Conservation (phyloP, 1,140 invertebrate genomes). For the Uloborus diversus region DNA sequence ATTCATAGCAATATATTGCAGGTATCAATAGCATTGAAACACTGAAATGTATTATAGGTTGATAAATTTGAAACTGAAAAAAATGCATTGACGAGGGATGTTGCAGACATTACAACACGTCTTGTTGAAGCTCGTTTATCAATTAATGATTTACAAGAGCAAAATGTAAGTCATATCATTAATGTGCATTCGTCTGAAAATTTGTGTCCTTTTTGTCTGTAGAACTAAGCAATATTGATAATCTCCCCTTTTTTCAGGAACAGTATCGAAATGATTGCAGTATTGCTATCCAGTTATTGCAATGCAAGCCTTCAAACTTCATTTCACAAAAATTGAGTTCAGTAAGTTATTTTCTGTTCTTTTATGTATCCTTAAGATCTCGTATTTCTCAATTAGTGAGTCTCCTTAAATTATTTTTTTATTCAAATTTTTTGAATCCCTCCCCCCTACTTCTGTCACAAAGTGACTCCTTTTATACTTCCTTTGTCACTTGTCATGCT, state of each 20-base stretch:
- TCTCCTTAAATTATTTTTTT: too few relatives aligned
- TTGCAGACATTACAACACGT: constrained; percentile 84
- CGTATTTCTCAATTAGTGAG: too few relatives aligned
- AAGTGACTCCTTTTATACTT: too few relatives aligned
- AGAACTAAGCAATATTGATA: neutral
- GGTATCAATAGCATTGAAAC: too few relatives aligned
- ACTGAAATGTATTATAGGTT: too few relatives aligned
- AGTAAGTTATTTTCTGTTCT: constrained; percentile 78
- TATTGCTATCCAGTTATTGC: constrained; percentile 90
- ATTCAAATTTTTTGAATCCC: too few relatives aligned
- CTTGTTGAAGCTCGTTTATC: constrained; percentile 87
- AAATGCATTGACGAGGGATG: constrained; percentile 83
- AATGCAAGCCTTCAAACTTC: constrained; percentile 95
- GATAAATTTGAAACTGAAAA: constrained; percentile 94
- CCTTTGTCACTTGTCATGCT: too few relatives aligned
- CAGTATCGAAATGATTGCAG: constrained; percentile 94
- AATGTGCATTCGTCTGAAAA: neutral
- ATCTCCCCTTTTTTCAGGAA: constrained; percentile 73
- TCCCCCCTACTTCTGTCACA: too few relatives aligned
- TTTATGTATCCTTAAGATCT: too few relatives aligned
- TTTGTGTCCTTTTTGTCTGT: neutral
- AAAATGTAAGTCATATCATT: constrained; percentile 80
- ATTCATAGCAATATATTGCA: too few relatives aligned
- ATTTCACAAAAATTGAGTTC: constrained; percentile 89
- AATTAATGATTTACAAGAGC: constrained; percentile 85